Conservation (phyloP, 2,888 invertebrate species). For the Eupeodes latifasciatus region DNA sequence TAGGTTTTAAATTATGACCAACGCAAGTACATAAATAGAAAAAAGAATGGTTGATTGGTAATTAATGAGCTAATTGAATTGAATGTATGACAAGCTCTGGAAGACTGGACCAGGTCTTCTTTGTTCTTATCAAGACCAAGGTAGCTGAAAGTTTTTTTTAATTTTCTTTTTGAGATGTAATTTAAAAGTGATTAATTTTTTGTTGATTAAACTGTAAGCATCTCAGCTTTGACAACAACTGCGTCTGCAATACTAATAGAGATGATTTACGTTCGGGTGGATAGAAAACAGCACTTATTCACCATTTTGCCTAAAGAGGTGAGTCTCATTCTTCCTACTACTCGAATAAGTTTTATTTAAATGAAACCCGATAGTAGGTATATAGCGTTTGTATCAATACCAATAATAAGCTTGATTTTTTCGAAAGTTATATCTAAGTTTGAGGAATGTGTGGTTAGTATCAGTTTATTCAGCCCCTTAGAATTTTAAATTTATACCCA, state of each 20-base stretch:
- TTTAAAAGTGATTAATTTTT: slow-evolving; percentile 19
- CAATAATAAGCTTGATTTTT: no score
- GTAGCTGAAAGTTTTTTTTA: neutral
- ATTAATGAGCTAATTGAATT: slow-evolving; percentile 51
- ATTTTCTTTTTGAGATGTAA: slow-evolving; percentile 8
- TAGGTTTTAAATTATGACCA: neutral
- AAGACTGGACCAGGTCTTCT: neutral
- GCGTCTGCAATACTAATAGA: neutral
- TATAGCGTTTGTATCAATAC: no score
- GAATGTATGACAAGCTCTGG: slow-evolving; percentile 7
- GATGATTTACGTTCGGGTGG: neutral
- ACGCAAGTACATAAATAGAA: neutral
- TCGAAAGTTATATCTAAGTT: no score
- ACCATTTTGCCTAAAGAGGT: no score
- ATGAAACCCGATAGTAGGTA: no score
- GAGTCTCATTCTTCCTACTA: no score
- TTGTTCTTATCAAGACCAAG: neutral
- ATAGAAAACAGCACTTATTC: no score
- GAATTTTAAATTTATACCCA: no score
- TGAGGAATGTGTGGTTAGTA: no score
- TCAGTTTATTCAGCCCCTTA: no score
- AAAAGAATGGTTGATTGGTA: neutral
- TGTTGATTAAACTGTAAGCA: slow-evolving; percentile 31
- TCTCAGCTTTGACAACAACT: neutral
- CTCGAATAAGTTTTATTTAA: no score